A percentile compares a stretch with the other conserved stretches of the same genome.
Evolutionary conservation across 2,113 vertebrate genomes (phyloP).

Genomic region (Heteronetta atricapilla): DNA sequence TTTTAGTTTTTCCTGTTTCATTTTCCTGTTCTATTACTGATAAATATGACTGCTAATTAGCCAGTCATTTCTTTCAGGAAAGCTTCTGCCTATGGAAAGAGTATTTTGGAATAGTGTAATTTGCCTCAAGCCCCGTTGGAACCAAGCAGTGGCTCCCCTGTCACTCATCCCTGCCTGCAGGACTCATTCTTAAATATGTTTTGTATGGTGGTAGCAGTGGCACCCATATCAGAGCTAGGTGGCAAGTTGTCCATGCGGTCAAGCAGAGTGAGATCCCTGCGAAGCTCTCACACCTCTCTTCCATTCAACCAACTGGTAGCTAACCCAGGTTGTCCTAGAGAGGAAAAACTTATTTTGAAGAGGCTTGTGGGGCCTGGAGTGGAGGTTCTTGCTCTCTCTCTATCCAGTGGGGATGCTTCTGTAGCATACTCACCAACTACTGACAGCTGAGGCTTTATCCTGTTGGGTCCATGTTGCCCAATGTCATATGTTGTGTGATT

Average conservation of each 20-base stretch:
- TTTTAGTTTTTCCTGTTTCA: neutral
- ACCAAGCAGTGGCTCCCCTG: neutral
- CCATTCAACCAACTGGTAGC: neutral
- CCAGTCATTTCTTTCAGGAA: neutral
- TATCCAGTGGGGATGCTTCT: fast-evolving
- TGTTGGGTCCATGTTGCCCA: neutral
- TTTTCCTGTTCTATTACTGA: neutral
- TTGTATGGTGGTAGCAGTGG: fast-evolving
- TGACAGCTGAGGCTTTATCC: neutral
- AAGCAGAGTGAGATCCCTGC: fast-evolving
- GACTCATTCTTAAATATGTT: fast-evolving
- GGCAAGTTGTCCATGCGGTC: neutral
- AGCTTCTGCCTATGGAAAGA: neutral
- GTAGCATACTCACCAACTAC: fast-evolving
- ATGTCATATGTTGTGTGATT: neutral
- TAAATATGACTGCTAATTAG: neutral
- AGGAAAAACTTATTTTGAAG: neutral
- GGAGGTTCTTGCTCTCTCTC: neutral
- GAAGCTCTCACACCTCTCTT: neutral
- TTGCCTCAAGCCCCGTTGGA: fast-evolving
- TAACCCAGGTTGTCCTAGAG: neutral
- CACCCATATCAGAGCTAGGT: neutral
- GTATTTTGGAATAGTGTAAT: neutral
- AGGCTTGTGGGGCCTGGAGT: neutral
- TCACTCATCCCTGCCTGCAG: neutral